Conservation (phyloP, 35 echinoderm and acorn worm species). For the Anneissia japonica region DNA sequence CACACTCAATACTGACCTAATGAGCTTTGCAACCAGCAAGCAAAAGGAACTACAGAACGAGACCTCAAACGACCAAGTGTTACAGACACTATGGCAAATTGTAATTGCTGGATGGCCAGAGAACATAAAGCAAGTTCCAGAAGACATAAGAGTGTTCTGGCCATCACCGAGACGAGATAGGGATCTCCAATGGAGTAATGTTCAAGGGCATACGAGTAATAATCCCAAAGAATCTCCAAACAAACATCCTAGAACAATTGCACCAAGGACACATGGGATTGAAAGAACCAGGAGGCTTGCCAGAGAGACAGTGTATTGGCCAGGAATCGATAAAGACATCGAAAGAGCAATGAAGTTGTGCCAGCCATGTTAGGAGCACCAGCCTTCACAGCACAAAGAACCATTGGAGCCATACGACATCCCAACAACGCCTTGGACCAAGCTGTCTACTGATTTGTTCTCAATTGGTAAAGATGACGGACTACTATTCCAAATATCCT, state of each 20-base stretch:
- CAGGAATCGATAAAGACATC: too few species aligned
- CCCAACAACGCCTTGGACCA: conserved; percentile 15
- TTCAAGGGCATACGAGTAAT: conserved; percentile 57
- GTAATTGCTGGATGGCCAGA: conserved; percentile 27
- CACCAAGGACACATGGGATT: conserved; percentile 1
- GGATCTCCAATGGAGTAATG: conserved; percentile 45
- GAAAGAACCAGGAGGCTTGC: background rate
- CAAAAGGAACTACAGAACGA: conserved; percentile 31
- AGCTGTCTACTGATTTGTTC: conserved; percentile 6
- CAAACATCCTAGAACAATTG: background rate
- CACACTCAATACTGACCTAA: conserved; percentile 9
- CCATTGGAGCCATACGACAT: too few species aligned
- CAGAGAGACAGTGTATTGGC: background rate
- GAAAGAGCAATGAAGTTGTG: too few species aligned
- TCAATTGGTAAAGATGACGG: background rate
- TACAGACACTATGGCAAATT: conserved; percentile 1
- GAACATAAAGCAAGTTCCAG: conserved; percentile 1
- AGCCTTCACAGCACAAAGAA: background rate
- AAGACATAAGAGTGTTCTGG: conserved; percentile 21
- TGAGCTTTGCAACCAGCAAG: conserved; percentile 23
- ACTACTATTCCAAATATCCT: conserved; percentile 20
- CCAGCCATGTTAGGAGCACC: conserved; percentile 2
- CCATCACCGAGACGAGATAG: conserved; percentile 50
- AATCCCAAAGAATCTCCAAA: conserved; percentile 27
- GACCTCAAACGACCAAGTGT: background rate